Conservation (phyloP, 2,888 invertebrate genomes). For the Drosophila ezoana region DNA sequence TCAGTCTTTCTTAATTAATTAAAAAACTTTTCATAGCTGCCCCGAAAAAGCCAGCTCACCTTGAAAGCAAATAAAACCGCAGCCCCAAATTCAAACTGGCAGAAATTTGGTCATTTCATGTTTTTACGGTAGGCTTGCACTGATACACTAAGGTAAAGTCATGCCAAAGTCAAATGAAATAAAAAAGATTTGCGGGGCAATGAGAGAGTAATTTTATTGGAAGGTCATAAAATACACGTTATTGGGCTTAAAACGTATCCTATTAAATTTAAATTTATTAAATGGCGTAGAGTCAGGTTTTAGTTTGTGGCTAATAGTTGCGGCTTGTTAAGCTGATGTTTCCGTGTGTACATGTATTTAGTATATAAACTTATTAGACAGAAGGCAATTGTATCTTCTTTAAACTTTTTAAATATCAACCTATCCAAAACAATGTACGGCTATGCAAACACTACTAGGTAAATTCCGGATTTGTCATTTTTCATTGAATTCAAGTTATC, state of each 20-base stretch:
- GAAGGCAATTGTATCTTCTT: too few relatives aligned
- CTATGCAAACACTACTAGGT: too few relatives aligned
- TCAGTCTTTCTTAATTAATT: constrained; percentile 72
- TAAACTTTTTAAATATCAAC: too few relatives aligned
- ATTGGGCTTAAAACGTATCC: constrained; percentile 4
- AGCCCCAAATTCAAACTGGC: constrained; percentile 31
- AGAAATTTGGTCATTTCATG: constrained; percentile 52
- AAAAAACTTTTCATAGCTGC: constrained; percentile 67
- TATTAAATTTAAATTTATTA: background rate
- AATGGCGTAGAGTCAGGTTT: background rate
- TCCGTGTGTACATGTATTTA: too few relatives aligned
- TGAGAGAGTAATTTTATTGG: constrained; percentile 42
- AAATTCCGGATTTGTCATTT: too few relatives aligned
- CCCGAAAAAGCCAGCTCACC: constrained; percentile 56
- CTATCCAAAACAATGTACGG: too few relatives aligned
- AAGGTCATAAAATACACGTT: constrained; percentile 19
- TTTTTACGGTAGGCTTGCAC: constrained; percentile 8
- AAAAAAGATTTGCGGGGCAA: constrained; percentile 57
- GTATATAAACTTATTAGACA: too few relatives aligned
- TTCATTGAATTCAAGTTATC: too few relatives aligned
- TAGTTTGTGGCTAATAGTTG: background rate
- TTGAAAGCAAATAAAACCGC: constrained; percentile 26
- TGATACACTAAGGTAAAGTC: constrained; percentile 47
- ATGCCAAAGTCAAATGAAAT: constrained; percentile 59
- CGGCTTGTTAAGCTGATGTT: too few relatives aligned